phyloP scores from a whole-genome alignment of 2,113 vertebrate genomes.

The Tamias sibiricus region DNA sequence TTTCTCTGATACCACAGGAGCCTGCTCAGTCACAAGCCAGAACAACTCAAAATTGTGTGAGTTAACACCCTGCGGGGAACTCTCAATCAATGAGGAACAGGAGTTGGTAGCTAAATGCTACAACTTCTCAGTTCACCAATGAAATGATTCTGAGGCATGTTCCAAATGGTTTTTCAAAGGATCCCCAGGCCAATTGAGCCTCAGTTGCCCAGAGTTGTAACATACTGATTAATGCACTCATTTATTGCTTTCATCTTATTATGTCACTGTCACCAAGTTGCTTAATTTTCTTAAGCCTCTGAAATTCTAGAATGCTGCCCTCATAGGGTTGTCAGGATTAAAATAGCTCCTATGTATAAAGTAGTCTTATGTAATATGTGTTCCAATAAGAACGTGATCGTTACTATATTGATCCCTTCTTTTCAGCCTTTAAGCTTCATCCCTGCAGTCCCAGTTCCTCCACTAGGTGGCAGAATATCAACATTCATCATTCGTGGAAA shows the following conservation, averaged over 20 bases:
- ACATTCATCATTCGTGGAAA: conserved; percentile 67
- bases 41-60: neutral
- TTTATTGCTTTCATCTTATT: conserved; percentile 9
- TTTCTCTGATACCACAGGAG: neutral
- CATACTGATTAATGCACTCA: neutral
- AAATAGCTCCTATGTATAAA: neutral
- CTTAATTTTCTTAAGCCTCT: conserved; percentile 56
- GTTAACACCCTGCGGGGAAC: neutral
- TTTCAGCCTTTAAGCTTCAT: conserved; percentile 35
- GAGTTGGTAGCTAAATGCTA: neutral
- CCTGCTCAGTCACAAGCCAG: neutral
- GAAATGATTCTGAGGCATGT: neutral
- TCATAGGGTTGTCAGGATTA: neutral
- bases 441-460: conserved; percentile 49
- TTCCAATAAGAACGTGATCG: neutral
- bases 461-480: conserved; percentile 82
- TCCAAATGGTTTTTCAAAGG: neutral
- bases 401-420: neutral
- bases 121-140: neutral
- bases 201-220: conserved; percentile 34
- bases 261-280: neutral
- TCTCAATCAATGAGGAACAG: neutral
- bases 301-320: neutral
- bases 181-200: neutral
- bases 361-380: neutral